A percentile compares a stretch with the other conserved stretches of the same genome.
phyloP scores from a whole-genome alignment of 2,113 vertebrate genomes.

The Choloepus hoffmanni region DNA sequence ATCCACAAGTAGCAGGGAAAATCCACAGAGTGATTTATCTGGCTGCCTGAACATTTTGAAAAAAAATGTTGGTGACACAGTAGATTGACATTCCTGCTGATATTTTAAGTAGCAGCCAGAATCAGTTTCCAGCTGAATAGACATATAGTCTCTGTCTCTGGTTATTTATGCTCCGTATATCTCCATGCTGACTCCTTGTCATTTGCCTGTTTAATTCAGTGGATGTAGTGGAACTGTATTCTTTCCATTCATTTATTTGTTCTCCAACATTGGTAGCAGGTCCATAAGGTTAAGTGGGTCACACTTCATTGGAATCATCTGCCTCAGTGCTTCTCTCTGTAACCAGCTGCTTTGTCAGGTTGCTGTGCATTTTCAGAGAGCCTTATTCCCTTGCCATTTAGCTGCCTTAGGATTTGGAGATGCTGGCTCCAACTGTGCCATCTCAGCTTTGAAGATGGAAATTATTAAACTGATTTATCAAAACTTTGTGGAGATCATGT shows the following conservation, averaged over 20 bases:
- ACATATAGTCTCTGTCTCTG: not conserved
- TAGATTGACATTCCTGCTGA: conserved; percentile 26
- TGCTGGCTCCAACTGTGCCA: not conserved
- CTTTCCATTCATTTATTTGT: conserved; percentile 38
- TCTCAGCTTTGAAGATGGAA: not conserved
- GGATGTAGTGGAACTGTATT: not conserved
- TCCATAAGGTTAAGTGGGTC: not conserved
- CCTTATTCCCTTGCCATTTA: not conserved
- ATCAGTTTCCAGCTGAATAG: conserved; percentile 61
- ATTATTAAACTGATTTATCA: not conserved
- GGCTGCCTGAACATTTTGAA: conserved; percentile 54
- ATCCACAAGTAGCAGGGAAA: not conserved
- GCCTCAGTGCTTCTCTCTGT: not conserved
- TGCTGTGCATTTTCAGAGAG: not conserved
- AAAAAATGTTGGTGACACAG: not conserved
- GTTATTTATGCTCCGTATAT: not conserved
- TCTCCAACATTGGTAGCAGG: conserved; percentile 22
- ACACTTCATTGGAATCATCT: not conserved
- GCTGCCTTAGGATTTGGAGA: not conserved
- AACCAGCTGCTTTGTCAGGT: not conserved
- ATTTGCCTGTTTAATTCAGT: conserved; percentile 61
- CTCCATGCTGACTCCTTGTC: conserved; percentile 25
- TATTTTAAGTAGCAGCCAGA: conserved; percentile 29
- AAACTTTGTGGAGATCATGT: not conserved
- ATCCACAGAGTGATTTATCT: conserved; percentile 37